Evolutionary conservation across 92 coral and sea anemone species (phyloP).

Genomic region (Galaxea fascicularis): DNA sequence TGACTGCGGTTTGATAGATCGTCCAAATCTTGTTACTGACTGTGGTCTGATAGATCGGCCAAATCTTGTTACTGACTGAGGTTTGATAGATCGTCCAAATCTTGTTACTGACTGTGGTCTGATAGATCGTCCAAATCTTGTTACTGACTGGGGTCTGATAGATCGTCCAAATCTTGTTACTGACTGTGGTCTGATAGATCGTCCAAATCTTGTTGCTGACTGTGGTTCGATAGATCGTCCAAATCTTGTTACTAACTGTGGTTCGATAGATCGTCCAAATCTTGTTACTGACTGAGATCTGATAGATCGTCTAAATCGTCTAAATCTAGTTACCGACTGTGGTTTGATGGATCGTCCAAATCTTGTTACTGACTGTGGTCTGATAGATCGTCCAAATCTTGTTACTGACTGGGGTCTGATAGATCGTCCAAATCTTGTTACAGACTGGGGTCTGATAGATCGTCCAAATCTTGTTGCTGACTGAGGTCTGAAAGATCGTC

Average conservation of each 20-base stretch:
- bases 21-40: slow-evolving; percentile 8
- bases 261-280: background rate
- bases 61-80: background rate
- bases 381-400: slow-evolving; percentile 4
- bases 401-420: background rate
- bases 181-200: background rate
- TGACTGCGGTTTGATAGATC: background rate
- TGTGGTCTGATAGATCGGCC: background rate
- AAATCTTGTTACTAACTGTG: slow-evolving; percentile 13
- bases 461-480: slow-evolving; percentile 14
- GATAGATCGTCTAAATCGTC: slow-evolving; percentile 12
- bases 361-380: background rate
- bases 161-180: slow-evolving; percentile 18
- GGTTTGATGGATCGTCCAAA: background rate
- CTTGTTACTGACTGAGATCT: background rate
- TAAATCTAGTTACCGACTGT: background rate
- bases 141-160: background rate
- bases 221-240: background rate
- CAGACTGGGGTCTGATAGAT: background rate
- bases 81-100: background rate
- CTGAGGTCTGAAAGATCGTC: background rate
- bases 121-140: background rate
- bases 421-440: background rate
- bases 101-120: slow-evolving; percentile 10
- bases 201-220: background rate